Conservation (phyloP, 2,113 vertebrate species). For the Anguilla rostrata region DNA sequence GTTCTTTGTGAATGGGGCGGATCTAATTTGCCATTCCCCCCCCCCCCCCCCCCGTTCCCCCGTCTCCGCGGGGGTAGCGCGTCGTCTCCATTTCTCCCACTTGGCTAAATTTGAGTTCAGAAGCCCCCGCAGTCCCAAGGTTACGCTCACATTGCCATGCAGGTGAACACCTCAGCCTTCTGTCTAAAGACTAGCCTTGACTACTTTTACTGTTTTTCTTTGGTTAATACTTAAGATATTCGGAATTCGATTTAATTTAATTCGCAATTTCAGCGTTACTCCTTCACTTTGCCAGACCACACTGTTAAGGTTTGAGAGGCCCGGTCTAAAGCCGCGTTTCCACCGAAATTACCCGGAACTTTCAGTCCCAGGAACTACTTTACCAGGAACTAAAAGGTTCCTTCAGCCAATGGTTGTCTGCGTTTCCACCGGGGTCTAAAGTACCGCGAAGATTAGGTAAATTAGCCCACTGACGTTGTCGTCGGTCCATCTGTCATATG, state of each 20-base stretch:
- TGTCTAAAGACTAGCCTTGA: conserved; percentile 17
- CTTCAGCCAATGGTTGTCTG: too few species aligned
- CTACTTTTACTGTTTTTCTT: conserved; percentile 42
- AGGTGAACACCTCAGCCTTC: conserved; percentile 30
- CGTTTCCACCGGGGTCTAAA: too few species aligned
- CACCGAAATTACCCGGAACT: too few species aligned
- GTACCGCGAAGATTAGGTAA: too few species aligned
- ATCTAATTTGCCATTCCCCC: conserved; percentile 48
- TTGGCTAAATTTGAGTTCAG: background rate
- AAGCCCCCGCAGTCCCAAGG: conserved; percentile 30
- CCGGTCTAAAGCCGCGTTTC: too few species aligned
- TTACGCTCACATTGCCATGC: conserved; percentile 28
- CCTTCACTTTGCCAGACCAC: background rate
- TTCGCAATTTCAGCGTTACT: background rate
- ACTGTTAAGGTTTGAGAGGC: background rate
- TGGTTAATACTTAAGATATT: conserved; percentile 21
- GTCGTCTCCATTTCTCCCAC: conserved; percentile 31
- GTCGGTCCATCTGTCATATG: too few species aligned
- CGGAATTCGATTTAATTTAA: background rate
- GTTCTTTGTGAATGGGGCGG: conserved; percentile 41
- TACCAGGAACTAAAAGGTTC: too few species aligned
- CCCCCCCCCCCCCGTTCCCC: conserved; percentile 29
- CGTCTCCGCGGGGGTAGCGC: conserved; percentile 20
- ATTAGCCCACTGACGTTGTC: too few species aligned
- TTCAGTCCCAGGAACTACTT: too few species aligned